Evolutionary conservation across 2,888 invertebrate species (phyloP).

Genomic region (Protonemura montana): DNA sequence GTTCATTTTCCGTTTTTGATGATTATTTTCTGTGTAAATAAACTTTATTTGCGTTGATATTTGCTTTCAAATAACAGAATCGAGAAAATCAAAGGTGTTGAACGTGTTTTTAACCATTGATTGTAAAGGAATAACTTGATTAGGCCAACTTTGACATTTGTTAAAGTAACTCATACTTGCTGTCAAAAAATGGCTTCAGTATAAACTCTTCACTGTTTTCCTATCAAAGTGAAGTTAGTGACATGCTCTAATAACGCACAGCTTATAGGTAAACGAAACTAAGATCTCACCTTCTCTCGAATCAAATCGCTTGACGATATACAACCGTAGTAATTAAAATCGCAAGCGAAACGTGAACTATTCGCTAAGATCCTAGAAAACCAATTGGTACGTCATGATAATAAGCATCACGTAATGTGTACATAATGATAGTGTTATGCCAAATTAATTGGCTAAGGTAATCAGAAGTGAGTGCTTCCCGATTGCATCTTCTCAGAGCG

Average conservation of each 20-base stretch:
- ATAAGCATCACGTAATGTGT: neutral
- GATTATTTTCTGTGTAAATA: too few relatives aligned
- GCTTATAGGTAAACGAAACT: neutral
- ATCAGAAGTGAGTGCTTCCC: neutral
- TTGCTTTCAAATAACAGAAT: too few relatives aligned
- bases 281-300: neutral
- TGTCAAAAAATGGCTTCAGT: too few relatives aligned
- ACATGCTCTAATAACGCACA: neutral
- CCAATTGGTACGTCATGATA: conserved; percentile 4
- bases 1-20: too few relatives aligned
- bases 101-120: too few relatives aligned
- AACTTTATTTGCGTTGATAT: too few relatives aligned
- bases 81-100: too few relatives aligned
- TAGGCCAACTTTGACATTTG: too few relatives aligned
- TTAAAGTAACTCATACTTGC: too few relatives aligned
- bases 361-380: neutral
- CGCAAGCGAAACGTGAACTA: neutral
- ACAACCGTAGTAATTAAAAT: neutral
- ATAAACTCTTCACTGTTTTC: neutral
- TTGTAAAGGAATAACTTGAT: too few relatives aligned
- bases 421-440: neutral
- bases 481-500: neutral
- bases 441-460: neutral
- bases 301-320: neutral
- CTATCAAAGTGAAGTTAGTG: neutral